A percentile compares a stretch with the other conserved stretches of the same genome.
These are phyloP conservation scores for Drosophila formosana DNA, from an alignment of 2,888 invertebrate species.

Conservation along the genomic window DNA sequence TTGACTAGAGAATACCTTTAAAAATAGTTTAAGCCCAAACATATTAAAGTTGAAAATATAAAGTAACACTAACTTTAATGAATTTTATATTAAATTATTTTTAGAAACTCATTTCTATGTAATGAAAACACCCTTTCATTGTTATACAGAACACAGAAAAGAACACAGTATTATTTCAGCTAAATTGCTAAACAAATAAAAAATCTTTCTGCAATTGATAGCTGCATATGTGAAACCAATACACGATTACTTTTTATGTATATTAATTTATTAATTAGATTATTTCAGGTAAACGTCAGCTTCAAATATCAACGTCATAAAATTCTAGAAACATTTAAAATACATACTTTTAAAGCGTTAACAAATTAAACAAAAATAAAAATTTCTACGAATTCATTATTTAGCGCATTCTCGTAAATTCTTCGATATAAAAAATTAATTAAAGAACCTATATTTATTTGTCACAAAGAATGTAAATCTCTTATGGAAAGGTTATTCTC, in stretches of 20 bases:
- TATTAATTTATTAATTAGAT: background rate
- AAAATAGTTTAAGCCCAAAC: background rate
- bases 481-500: background rate
- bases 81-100: background rate
- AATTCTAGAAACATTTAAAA: background rate
- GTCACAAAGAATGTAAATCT: background rate
- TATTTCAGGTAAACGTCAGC: background rate
- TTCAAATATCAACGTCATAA: background rate
- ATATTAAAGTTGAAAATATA: background rate
- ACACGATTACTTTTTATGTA: background rate
- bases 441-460: background rate
- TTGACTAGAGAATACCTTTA: conserved; percentile 14
- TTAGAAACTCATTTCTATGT: background rate
- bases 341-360: background rate
- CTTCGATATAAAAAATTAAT: background rate
- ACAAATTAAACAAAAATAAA: background rate
- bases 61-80: background rate
- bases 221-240: background rate
- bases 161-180: background rate
- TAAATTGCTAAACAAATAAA: conserved; percentile 2
- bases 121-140: background rate
- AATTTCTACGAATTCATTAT: background rate
- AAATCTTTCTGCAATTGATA: background rate
- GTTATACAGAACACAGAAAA: background rate
- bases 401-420: background rate